Base-by-base conservation (phyloP, 2,797 vertebrate genomes). In the Hyperoplus lanceolatus region DNA sequence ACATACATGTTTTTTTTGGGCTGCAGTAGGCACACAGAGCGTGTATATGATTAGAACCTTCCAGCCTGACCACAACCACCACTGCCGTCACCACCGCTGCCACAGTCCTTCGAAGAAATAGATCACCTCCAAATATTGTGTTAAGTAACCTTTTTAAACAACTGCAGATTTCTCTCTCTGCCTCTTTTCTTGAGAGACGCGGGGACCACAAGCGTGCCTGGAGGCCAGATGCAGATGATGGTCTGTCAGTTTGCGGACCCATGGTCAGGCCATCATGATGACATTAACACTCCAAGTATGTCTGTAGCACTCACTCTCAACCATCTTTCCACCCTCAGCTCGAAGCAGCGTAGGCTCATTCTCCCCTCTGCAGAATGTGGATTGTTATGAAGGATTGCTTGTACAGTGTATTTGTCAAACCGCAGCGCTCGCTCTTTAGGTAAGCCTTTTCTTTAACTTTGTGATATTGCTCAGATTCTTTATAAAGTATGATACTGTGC, bases 231-330 rank as follows among this genome's bases (percentile, higher is more conserved):
- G 83, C 85, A 90, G 88, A 93, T 90, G 92, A 93, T 81, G 86
- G 85, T 89, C 88, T 92, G 93, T 92, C 93, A 93, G 89, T 86
- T 87, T 89, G 88, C 84, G 84, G 90, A 92, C 89, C 81, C 76
- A 89, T 82, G 89, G 81, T 90, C 89, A 87, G 89, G 82, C 89
- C 81, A 63, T 91, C 87, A 77, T 85, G 82, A 90, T 86, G 89
- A 90, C 89, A 91, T 91, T 90, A 90, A 88, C 84, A 84, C 92
- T 91, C 87, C 82, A 90, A 86, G 90, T 93, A 93, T 93, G 92
- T 92, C 84, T 91, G 83, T 55, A 87, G 86, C 80, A 62, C 81
- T 89, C 88, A 75, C 77, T 88, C 83, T 81, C 84, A 64, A 89
- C 89, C 82, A 86, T 92, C 80, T 93, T 92, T 93, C 91, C 91